Conservation (phyloP, 37 sponge, comb jelly and placozoan species). For the Diacarnus erythraeanus region DNA sequence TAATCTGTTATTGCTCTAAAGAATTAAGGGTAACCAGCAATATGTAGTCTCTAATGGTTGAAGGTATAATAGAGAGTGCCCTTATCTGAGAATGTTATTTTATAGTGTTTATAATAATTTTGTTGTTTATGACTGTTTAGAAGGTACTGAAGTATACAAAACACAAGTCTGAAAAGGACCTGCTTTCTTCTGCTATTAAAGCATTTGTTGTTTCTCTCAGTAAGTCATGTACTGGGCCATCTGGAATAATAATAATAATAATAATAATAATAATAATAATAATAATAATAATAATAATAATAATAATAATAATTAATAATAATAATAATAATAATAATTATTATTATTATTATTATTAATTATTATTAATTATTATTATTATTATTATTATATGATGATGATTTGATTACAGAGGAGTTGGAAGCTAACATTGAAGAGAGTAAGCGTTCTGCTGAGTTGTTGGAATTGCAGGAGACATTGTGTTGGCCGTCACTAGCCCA, state of each 20-base stretch:
- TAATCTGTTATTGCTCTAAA: too few relatives aligned
- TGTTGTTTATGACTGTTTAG: constrained; percentile 9
- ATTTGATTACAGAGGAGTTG: constrained; percentile 45
- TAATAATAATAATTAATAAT: too few relatives aligned
- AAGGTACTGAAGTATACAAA: constrained; percentile 41
- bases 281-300: too few relatives aligned
- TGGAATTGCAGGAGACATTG: constrained; percentile 44
- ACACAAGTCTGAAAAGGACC: constrained; percentile 21
- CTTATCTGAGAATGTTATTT: too few relatives aligned
- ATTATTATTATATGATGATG: background rate
- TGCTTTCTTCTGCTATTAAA: constrained; percentile 52
- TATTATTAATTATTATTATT: too few relatives aligned
- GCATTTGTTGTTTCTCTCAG: constrained; percentile 57
- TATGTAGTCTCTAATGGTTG: too few relatives aligned
- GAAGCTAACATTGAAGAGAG: constrained; percentile 31
- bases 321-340: background rate
- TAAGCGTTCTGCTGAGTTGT: constrained; percentile 36
- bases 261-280: too few relatives aligned
- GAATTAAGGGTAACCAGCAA: too few relatives aligned
- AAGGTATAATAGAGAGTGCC: too few relatives aligned
- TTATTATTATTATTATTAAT: background rate
- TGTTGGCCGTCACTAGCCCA: constrained; percentile 32
- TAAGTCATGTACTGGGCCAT: constrained; percentile 18
- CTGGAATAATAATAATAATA: too few relatives aligned
- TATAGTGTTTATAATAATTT: background rate